Evolutionary conservation across 2,888 invertebrate genomes (phyloP).

Genomic region (Eulithis prunata): DNA sequence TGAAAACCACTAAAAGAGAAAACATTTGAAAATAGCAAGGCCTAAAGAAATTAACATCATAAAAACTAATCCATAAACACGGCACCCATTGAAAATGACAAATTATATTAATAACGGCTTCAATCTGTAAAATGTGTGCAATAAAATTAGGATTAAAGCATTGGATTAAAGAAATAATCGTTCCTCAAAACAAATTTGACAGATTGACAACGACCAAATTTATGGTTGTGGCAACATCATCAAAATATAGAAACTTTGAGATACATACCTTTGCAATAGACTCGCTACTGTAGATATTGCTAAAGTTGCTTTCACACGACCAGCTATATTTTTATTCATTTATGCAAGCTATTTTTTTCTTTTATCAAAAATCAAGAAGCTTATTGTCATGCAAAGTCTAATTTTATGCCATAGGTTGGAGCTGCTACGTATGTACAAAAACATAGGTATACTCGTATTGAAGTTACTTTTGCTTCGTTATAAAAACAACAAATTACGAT

Average conservation of each 20-base stretch:
- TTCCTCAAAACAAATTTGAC: slow-evolving; percentile 49
- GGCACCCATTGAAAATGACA: slow-evolving; percentile 25
- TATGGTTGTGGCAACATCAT: slow-evolving; percentile 36
- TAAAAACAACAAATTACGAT: too few relatives aligned
- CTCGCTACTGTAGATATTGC: neutral
- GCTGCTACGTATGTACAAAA: too few relatives aligned
- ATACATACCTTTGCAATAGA: neutral
- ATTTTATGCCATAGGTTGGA: too few relatives aligned
- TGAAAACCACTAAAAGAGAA: too few relatives aligned
- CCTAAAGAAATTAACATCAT: slow-evolving; percentile 24
- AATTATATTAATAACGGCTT: slow-evolving; percentile 27
- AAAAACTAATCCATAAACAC: slow-evolving; percentile 25
- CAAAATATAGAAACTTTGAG: slow-evolving; percentile 1
- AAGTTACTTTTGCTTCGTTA: too few relatives aligned
- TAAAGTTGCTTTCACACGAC: neutral
- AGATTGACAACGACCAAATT: slow-evolving; percentile 46
- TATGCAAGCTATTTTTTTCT: too few relatives aligned
- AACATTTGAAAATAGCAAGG: neutral
- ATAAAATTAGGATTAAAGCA: slow-evolving; percentile 42
- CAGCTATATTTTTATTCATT: neutral
- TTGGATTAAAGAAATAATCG: slow-evolving; percentile 42
- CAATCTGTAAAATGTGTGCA: slow-evolving; percentile 34
- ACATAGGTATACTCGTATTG: too few relatives aligned
- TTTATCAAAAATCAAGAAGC: too few relatives aligned
- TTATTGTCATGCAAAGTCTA: too few relatives aligned